Evolutionary conservation across 2,888 invertebrate species (phyloP).

Genomic region (Hydrotaea cyrtoneurina): DNA sequence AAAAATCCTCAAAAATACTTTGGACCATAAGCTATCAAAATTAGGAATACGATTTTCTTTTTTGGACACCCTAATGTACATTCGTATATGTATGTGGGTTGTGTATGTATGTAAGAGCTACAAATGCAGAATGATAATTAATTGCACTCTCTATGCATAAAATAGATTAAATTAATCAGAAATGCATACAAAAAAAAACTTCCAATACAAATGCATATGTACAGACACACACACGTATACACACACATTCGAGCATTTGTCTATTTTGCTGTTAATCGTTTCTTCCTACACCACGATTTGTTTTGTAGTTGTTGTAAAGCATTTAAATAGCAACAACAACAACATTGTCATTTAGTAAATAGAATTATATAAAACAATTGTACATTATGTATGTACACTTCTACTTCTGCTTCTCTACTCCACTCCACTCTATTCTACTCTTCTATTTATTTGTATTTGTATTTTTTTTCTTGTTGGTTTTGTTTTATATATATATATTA

Average conservation of each 20-base stretch:
- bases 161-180: slow-evolving; percentile 70
- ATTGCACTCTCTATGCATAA: slow-evolving; percentile 66
- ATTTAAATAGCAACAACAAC: neutral
- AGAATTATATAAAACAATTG: neutral
- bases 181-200: slow-evolving; percentile 13
- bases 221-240: slow-evolving; percentile 3
- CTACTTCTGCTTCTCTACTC: no score
- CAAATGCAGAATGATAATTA: slow-evolving; percentile 64
- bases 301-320: neutral
- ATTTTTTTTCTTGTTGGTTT: neutral
- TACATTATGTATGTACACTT: slow-evolving; percentile 4
- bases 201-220: neutral
- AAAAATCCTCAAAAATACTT: no score
- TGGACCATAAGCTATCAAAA: no score
- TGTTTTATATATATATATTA: neutral
- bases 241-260: neutral
- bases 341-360: slow-evolving; percentile 22
- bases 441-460: neutral
- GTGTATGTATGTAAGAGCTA: no score
- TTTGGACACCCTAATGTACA: no score
- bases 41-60: no score
- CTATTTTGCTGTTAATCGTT: slow-evolving; percentile 18
- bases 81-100: no score
- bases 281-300: slow-evolving; percentile 12
- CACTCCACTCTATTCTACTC: no score